Conservation (phyloP, 2,888 invertebrate species). For the Schrankia costaestrigalis region DNA sequence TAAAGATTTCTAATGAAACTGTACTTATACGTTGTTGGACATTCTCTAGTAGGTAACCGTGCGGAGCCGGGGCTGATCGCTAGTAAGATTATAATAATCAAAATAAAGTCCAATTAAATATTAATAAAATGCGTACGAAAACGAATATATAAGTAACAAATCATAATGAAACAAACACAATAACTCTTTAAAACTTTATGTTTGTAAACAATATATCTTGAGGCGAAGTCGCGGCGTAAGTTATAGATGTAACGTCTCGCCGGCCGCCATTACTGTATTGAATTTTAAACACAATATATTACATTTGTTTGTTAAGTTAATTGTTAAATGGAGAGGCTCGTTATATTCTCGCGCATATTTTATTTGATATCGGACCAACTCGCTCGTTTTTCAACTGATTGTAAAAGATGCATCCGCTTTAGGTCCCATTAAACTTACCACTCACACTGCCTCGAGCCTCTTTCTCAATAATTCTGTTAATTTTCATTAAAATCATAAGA, state of each 20-base stretch:
- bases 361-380: slow-evolving; percentile 56
- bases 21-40: no score
- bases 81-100: no score
- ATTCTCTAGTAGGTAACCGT: no score
- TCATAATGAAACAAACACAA: slow-evolving; percentile 46
- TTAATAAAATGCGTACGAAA: slow-evolving; percentile 14
- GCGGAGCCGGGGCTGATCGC: no score
- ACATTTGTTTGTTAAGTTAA: slow-evolving; percentile 81
- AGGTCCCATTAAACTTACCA: slow-evolving; percentile 41
- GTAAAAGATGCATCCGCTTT: slow-evolving; percentile 70
- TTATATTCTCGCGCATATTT: slow-evolving; percentile 70
- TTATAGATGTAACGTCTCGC: slow-evolving; percentile 48
- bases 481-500: slow-evolving; percentile 40
- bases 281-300: slow-evolving; percentile 79
- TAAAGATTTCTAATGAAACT: no score
- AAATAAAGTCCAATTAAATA: no score
- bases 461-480: slow-evolving; percentile 44
- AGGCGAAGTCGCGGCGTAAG: slow-evolving; percentile 43
- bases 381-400: slow-evolving; percentile 67
- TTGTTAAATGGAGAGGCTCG: slow-evolving; percentile 76
- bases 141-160: slow-evolving; percentile 43
- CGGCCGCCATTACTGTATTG: slow-evolving; percentile 69
- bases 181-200: slow-evolving; percentile 48
- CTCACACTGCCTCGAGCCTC: slow-evolving; percentile 33
- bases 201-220: slow-evolving; percentile 42